Evolutionary conservation across 1,140 invertebrate genomes (phyloP).

Genomic region (Neodiprion fabricii): DNA sequence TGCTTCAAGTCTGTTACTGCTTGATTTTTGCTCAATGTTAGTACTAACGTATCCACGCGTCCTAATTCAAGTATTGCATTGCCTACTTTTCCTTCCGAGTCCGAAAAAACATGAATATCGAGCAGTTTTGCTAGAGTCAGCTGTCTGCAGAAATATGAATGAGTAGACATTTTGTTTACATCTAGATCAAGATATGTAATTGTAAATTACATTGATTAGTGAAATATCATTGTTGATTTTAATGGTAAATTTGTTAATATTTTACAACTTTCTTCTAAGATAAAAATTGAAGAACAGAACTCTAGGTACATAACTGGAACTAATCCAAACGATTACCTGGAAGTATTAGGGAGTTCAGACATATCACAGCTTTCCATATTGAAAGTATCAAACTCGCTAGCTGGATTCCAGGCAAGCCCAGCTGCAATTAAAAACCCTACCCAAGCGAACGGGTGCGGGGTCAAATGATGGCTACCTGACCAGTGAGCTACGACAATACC

Average conservation of each 20-base stretch:
- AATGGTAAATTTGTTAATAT: no score
- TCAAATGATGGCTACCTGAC: slow-evolving; percentile 71
- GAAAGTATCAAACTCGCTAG: slow-evolving; percentile 57
- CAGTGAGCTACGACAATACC: slow-evolving; percentile 71
- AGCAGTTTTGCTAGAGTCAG: slow-evolving; percentile 65
- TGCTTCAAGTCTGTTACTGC: slow-evolving; percentile 60
- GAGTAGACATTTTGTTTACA: neutral
- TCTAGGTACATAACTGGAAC: neutral
- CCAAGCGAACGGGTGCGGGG: slow-evolving; percentile 70
- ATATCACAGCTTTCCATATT: slow-evolving; percentile 48
- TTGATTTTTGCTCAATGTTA: slow-evolving; percentile 63
- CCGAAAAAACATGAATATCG: slow-evolving; percentile 67
- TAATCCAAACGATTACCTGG: slow-evolving; percentile 1
- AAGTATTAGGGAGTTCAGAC: slow-evolving; percentile 32
- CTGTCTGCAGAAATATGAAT: slow-evolving; percentile 43
- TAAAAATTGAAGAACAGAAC: no score
- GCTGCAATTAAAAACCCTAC: slow-evolving; percentile 71
- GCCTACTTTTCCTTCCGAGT: slow-evolving; percentile 63
- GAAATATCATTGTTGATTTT: no score
- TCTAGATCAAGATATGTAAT: no score
- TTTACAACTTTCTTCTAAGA: no score
- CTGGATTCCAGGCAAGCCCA: slow-evolving; percentile 70
- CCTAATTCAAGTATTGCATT: slow-evolving; percentile 69
- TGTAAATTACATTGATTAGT: no score
- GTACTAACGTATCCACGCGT: slow-evolving; percentile 67